Evolutionary conservation across 2,797 vertebrate genomes (phyloP), one percentile per base, ranked within the genome.

Genomic region (Furcifer pardalis): DNA sequence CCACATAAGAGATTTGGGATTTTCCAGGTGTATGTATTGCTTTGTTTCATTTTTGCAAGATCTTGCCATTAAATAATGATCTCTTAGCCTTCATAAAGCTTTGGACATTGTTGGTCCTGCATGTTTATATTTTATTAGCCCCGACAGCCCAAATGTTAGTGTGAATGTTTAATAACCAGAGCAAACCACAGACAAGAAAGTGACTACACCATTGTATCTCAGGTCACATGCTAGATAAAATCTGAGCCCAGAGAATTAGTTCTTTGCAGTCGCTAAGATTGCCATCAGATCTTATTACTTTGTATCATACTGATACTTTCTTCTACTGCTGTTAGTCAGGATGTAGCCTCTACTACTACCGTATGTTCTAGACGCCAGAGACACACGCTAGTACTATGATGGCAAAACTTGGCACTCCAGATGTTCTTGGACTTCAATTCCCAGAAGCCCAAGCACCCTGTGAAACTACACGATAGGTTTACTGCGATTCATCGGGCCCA

Each of bases 131-230:
- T 88, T 83, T 75, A 68, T 83, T 82, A 74, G 42, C 0, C 0
- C 7, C 2, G 0, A 0, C 52, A 77, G 71, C 21, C 32, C 88
- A 52, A 87, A 79, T 0, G 4, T 71, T n/a, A 15, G 74, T 85
- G 85, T 13, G 25, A 0, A 0, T 9, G 30, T 37, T 76, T 80
- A 69, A 9, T 12, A 82, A 77, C 5, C 37, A 74, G 44, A 74
- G 71, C 25, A 68, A 90, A 66, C 12, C 52, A 42, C 21, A 65
- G 82, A 62, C 65, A 27, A 1, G 1, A 68, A 66, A 85, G 19
- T 0, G 1, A 12, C 30, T 12, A 52, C 17, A 71, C 17, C 1
- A 27, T 25, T 6, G 7, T 10, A 10, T 0, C 1, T n/a, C 1
- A 1, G 35, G 49, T 72, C 81, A 56, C 0, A 0, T 27, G 81